These are phyloP conservation scores for Oenanthe oenanthe DNA, from an alignment of 2,113 vertebrate species.

Conservation along the genomic window DNA sequence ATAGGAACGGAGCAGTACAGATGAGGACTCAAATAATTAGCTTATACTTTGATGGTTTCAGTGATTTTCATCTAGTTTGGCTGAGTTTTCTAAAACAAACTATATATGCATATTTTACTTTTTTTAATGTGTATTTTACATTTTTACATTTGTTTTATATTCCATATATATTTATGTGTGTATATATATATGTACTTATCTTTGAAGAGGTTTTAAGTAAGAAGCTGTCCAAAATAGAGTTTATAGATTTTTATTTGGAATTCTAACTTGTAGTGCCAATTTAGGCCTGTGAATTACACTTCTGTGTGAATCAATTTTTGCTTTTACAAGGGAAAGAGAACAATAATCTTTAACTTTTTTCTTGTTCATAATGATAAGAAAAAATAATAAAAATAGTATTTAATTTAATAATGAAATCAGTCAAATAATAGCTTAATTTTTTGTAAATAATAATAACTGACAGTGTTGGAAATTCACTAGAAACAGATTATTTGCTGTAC, in stretches of 20 bases:
- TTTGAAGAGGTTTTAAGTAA: not conserved
- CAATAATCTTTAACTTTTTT: not conserved
- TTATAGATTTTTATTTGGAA: not conserved
- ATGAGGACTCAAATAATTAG: not conserved
- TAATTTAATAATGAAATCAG: not conserved
- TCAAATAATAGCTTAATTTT: not conserved
- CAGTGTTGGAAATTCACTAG: not conserved
- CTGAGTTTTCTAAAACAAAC: not conserved
- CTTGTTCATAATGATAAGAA: not conserved
- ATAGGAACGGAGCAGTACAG: accelerated
- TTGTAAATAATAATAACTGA: not conserved
- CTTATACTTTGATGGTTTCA: not conserved
- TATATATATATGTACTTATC: not conserved
- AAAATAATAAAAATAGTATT: not conserved
- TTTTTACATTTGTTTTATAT: not conserved
- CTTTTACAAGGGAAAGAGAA: not conserved
- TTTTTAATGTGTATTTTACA: not conserved
- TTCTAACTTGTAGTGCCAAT: not conserved
- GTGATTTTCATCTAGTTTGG: not conserved
- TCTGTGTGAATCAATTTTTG: not conserved
- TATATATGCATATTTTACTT: not conserved
- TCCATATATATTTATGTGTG: not conserved
- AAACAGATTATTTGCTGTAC: not conserved
- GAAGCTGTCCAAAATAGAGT: not conserved
- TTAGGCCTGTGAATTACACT: not conserved